These are phyloP conservation scores for Liopterus haemorrhoidalis DNA, from an alignment of 2,888 invertebrate genomes.

Conservation along the genomic window DNA sequence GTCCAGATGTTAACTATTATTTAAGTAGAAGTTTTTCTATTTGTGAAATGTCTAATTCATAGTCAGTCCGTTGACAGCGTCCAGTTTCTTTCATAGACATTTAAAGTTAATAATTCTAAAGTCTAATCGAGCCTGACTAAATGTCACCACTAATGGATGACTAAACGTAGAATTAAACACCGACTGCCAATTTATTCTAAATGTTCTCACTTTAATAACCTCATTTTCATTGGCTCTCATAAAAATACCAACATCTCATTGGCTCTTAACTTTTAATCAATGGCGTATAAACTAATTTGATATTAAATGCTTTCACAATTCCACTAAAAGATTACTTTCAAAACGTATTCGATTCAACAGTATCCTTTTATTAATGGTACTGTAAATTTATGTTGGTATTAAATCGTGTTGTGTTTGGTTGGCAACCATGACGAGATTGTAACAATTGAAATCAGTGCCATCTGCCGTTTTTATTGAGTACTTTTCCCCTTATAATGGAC, in stretches of 20 bases:
- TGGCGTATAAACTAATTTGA: constrained; percentile 45
- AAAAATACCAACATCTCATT: constrained; percentile 28
- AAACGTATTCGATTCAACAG: not conserved
- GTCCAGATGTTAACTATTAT: no score
- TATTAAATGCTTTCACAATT: constrained; percentile 43
- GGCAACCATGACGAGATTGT: constrained; percentile 43
- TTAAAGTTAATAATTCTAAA: no score
- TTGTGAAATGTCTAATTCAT: no score
- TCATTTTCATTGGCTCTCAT: no score
- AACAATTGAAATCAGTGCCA: constrained; percentile 44
- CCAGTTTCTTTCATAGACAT: no score
- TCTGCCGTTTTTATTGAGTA: constrained; percentile 43
- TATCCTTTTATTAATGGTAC: constrained; percentile 7
- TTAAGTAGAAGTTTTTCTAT: no score
- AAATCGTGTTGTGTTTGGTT: constrained; percentile 41
- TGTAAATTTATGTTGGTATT: constrained; percentile 36
- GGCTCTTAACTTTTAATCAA: constrained; percentile 34
- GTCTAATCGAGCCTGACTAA: constrained; percentile 24
- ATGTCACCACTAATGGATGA: constrained; percentile 27
- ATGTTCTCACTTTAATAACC: no score
- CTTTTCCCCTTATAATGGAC: constrained; percentile 40
- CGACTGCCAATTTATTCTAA: constrained; percentile 13
- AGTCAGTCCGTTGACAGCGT: no score
- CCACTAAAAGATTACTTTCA: constrained; percentile 33
- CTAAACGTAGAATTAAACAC: constrained; percentile 8